Percentiles rank a stretch among this genome's conserved stretches.
These are phyloP conservation scores for Lepidurus packardi DNA, from an alignment of 1,140 invertebrate genomes.

Conservation along the genomic window DNA sequence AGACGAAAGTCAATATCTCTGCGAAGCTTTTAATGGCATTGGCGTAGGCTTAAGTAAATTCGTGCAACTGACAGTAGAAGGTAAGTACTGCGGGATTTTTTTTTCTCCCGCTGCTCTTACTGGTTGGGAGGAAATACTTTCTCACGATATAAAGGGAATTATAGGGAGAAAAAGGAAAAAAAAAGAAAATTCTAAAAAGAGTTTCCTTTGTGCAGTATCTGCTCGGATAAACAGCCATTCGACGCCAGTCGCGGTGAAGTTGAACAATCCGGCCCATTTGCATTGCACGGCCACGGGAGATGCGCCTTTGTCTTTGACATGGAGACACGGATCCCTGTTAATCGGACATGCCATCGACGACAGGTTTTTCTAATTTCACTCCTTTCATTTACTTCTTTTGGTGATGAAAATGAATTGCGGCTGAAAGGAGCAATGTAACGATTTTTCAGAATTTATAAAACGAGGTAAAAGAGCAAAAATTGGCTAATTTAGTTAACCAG, in stretches of 20 bases:
- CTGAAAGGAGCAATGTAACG: too few relatives aligned
- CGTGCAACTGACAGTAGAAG: conserved; percentile 47
- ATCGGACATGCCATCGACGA: conserved; percentile 24
- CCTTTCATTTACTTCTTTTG: neutral
- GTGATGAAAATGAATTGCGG: too few relatives aligned
- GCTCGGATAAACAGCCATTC: conserved; percentile 37
- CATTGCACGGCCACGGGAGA: conserved; percentile 38
- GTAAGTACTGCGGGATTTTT: conserved; percentile 39
- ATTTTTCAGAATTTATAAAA: too few relatives aligned
- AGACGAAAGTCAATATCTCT: conserved; percentile 50
- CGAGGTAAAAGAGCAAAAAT: too few relatives aligned
- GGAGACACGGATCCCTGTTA: conserved; percentile 38
- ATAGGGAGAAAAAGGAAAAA: neutral
- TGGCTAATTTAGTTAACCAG: too few relatives aligned
- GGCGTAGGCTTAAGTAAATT: conserved; percentile 48
- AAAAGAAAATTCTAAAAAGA: neutral
- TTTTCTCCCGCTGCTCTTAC: neutral
- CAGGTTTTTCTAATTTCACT: neutral
- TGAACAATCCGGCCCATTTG: conserved; percentile 34
- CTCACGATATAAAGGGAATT: neutral
- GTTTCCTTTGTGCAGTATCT: conserved; percentile 36
- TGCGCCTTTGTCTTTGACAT: conserved; percentile 38
- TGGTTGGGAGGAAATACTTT: neutral
- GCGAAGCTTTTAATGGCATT: conserved; percentile 49
- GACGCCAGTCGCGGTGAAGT: conserved; percentile 36